Evolutionary conservation across 2,888 invertebrate genomes (phyloP), one percentile per base, ranked within the genome.

Genomic region (Tricholauxania praeusta): DNA sequence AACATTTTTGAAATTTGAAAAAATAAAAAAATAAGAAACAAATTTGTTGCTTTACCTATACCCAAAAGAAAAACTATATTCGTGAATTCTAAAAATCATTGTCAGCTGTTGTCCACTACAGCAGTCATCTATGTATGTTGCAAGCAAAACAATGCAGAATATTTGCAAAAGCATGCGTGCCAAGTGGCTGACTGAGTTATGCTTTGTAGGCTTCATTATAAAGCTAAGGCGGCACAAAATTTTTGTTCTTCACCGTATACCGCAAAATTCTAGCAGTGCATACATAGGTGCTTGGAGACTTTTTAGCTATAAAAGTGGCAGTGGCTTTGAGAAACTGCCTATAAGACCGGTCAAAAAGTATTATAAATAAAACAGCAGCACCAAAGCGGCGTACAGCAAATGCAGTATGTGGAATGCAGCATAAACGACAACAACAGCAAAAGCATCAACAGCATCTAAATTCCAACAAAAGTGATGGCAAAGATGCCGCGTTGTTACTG

Each of bases 281-380:
- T 39, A 10, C 10, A 39, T 39, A 10, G 39, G 39, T 39, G 39
- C 39, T 39, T 39, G 39, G 39, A 39, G 39, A 39, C 39, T 39
- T 39, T n/a, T 39, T 8, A 39, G 39, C 39, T 39, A 39, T 39
- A 39, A 39, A 39, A 39, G 39, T 39, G 39, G 39, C 39, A 39
- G 39, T 39, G 39, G 39, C 39, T 39, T 39, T 39, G 39, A 60
- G 48, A 63, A 63, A 63, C 48, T 47, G 48, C 17, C 63, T 47
- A 10, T 48, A 63, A 17, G 48, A 63, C 63, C 63, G 63, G 63
- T 63, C 63, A 63, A 12, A 39, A 39, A 47, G 47, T 39, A 63
- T 63, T 63, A 63, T 47, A 63, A 63, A 63, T 63, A 63, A 63
- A 63, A 19, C 48, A 32, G 63, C 63, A 47, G 63, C 47, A 63